These are phyloP conservation scores for Solenodon paradoxus DNA, from an alignment of 2,113 vertebrate species.

Conservation along the genomic window DNA sequence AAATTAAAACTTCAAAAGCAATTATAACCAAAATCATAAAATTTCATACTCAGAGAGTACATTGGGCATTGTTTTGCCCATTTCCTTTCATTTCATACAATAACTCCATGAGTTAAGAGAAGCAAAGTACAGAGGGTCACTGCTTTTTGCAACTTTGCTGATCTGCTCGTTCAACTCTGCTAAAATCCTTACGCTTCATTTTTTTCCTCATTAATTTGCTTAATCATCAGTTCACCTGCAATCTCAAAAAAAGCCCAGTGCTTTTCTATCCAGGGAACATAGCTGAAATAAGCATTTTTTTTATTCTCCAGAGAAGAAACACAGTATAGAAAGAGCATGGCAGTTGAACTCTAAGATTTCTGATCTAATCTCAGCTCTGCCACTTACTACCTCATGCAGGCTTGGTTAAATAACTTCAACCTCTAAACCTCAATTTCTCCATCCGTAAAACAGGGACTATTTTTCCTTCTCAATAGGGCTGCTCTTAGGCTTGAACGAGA, in stretches of 20 bases:
- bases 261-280: not conserved
- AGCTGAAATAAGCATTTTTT: constrained; percentile 50
- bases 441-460: not conserved
- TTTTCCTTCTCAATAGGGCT: not conserved
- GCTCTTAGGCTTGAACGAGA: not conserved
- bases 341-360: not conserved
- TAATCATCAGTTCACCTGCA: constrained; percentile 31
- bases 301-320: not conserved
- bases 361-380: not conserved
- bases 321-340: not conserved
- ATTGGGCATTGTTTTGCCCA: not conserved
- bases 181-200: constrained; percentile 48
- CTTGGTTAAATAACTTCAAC: not conserved
- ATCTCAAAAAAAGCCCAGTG: not conserved
- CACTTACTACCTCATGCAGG: not conserved
- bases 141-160: not conserved
- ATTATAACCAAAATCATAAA: not conserved
- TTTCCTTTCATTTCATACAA: not conserved
- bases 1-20: constrained; percentile 1
- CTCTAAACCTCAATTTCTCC: not conserved
- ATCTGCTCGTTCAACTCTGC: not conserved
- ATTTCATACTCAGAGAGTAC: not conserved
- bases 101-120: not conserved
- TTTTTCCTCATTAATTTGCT: constrained; percentile 35
- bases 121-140: not conserved